These are phyloP conservation scores for Eucera pruinosa DNA, from an alignment of 2,888 invertebrate species.

Conservation along the genomic window DNA sequence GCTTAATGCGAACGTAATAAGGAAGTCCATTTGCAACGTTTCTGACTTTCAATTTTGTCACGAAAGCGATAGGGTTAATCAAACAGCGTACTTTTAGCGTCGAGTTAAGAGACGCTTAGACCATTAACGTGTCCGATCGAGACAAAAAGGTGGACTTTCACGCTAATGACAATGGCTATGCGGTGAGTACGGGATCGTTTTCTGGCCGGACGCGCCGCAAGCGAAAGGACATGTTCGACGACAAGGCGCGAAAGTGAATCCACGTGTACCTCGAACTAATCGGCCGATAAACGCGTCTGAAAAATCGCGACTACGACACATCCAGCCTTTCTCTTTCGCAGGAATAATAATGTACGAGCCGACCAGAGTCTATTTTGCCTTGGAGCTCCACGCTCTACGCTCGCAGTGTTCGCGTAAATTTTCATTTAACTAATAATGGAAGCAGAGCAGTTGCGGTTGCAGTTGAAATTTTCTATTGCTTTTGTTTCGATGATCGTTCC, in stretches of 20 bases:
- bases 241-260: constrained; percentile 67
- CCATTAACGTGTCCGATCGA: constrained; percentile 37
- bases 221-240: constrained; percentile 55
- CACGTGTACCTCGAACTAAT: constrained; percentile 65
- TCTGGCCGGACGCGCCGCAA: constrained; percentile 32
- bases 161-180: constrained; percentile 64
- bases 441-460: neutral
- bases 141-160: constrained; percentile 56
- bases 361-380: neutral
- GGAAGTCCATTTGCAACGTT: neutral
- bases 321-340: constrained; percentile 26
- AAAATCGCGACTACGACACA: constrained; percentile 46
- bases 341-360: constrained; percentile 41
- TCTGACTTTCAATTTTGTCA: neutral
- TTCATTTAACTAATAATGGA: constrained; percentile 5
- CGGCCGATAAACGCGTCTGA: constrained; percentile 65
- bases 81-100: neutral
- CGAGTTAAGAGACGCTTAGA: neutral
- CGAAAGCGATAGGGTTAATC: constrained; percentile 1
- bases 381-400: neutral
- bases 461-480: too few relatives aligned
- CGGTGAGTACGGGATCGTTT: constrained; percentile 33
- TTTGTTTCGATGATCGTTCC: neutral
- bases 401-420: constrained; percentile 9
- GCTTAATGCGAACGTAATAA: neutral